Evolutionary conservation across 2,113 vertebrate genomes (phyloP).

Genomic region (Onychostruthus taczanowskii): DNA sequence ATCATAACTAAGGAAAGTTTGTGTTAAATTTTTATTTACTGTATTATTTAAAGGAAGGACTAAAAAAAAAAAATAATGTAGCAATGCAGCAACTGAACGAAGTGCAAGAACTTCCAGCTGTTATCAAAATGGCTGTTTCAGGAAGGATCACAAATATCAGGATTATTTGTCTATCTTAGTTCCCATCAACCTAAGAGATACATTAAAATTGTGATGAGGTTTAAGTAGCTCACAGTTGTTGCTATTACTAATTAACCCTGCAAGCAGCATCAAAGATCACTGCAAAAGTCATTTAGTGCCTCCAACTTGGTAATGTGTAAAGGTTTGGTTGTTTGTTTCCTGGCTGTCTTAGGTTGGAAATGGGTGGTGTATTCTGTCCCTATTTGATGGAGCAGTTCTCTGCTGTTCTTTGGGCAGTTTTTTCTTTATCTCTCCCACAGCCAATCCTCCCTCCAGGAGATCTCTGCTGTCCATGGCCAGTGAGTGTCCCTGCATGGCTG

Average conservation of each 20-base stretch:
- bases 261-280: background rate
- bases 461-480: too few species aligned
- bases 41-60: background rate
- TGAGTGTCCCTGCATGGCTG: too few species aligned
- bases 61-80: background rate
- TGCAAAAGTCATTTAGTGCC: background rate
- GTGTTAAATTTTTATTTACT: background rate
- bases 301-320: background rate
- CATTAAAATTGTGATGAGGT: background rate
- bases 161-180: background rate
- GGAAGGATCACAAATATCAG: background rate
- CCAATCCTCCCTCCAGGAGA: too few species aligned
- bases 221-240: background rate
- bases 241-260: background rate
- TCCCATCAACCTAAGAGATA: background rate
- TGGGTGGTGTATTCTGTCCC: too few species aligned
- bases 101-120: background rate
- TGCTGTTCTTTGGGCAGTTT: too few species aligned
- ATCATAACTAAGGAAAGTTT: background rate
- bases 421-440: too few species aligned
- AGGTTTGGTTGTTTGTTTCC: background rate
- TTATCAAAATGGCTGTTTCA: background rate
- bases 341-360: too few species aligned
- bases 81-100: background rate
- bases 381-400: too few species aligned